A percentile compares a stretch with the other conserved stretches of the same genome.
These are phyloP conservation scores for Quiscalus mexicanus DNA, from an alignment of 2,113 vertebrate species.

Conservation along the genomic window DNA sequence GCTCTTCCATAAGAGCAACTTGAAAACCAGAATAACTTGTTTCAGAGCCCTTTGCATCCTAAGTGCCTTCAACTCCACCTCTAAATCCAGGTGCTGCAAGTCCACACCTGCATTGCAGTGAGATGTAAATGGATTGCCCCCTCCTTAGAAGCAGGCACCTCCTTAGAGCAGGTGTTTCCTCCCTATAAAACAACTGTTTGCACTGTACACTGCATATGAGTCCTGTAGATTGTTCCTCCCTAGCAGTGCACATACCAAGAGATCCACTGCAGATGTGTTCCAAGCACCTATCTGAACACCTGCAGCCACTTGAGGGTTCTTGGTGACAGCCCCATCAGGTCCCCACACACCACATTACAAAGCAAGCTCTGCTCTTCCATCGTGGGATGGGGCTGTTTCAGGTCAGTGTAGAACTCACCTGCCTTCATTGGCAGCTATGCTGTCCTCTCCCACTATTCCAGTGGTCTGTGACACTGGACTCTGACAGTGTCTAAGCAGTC, in stretches of 20 bases:
- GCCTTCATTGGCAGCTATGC: neutral
- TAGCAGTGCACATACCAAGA: neutral
- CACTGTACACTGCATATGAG: neutral
- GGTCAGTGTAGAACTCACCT: neutral
- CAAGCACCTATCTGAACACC: neutral
- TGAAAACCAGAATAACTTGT: neutral
- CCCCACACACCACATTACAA: neutral
- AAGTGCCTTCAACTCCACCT: neutral
- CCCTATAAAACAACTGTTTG: neutral
- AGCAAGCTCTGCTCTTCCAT: neutral
- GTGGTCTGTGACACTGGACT: neutral
- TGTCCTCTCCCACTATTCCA: neutral
- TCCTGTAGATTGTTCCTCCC: neutral
- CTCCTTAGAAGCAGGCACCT: neutral
- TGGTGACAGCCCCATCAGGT: neutral
- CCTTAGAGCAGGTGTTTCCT: neutral
- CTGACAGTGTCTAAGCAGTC: neutral
- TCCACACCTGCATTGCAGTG: neutral
- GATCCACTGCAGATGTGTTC: neutral
- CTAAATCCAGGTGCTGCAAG: neutral
- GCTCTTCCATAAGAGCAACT: neutral
- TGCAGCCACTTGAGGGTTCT: neutral
- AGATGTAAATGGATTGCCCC: neutral
- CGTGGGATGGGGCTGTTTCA: rapidly evolving
- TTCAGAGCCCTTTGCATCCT: neutral